Percentiles rank a stretch among this genome's conserved stretches.
Evolutionary conservation across 1,140 invertebrate species (phyloP).

Genomic region (Pissodes strobi): DNA sequence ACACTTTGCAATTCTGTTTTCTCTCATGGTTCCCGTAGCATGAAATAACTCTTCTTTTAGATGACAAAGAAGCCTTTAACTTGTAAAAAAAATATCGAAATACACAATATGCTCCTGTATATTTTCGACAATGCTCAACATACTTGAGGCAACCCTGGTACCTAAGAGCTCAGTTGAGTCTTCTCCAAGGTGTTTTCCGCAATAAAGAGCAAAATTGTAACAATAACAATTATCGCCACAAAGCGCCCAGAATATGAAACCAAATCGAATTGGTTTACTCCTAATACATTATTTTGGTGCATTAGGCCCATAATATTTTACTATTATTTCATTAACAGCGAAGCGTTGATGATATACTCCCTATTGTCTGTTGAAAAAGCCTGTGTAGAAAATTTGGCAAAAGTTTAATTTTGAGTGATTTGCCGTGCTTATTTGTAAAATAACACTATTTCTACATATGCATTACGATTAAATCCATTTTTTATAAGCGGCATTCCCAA

Average conservation of each 20-base stretch:
- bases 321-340: constrained; percentile 35
- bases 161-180: constrained; percentile 3
- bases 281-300: constrained; percentile 44
- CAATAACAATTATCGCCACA: too few relatives aligned
- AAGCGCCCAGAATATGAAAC: constrained; percentile 35
- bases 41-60: constrained; percentile 27
- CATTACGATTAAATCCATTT: background rate
- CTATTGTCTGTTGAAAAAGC: background rate
- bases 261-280: constrained; percentile 42
- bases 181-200: constrained; percentile 28
- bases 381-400: background rate
- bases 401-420: background rate
- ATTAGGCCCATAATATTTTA: constrained; percentile 46
- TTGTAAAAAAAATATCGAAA: constrained; percentile 47
- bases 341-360: background rate
- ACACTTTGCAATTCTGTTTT: constrained; percentile 28
- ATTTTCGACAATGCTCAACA: constrained; percentile 28
- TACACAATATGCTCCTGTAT: constrained; percentile 31
- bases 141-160: constrained; percentile 23
- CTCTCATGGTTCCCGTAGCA: constrained; percentile 26
- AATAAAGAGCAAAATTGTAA: constrained; percentile 33
- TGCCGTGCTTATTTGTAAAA: background rate
- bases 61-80: constrained; percentile 32
- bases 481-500: background rate
- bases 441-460: too few relatives aligned